Evolutionary conservation across 2,888 invertebrate genomes (phyloP).

Genomic region (Cosmia pyralina): DNA sequence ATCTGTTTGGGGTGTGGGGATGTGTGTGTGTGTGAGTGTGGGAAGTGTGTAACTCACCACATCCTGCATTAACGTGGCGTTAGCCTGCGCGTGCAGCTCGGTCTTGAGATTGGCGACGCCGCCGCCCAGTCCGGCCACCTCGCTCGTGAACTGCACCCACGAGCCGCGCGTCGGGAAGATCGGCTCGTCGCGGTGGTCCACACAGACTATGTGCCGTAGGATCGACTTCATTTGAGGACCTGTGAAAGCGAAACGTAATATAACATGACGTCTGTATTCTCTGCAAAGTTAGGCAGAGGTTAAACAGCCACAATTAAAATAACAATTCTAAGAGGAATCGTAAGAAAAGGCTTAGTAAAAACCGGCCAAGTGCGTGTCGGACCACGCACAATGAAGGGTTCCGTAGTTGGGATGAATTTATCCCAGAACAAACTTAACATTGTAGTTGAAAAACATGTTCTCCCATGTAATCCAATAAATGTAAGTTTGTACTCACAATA

Average conservation of each 20-base stretch:
- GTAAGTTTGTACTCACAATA: too few species aligned
- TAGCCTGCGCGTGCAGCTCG: constrained; percentile 89
- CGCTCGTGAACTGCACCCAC: constrained; percentile 48
- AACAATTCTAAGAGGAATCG: background rate
- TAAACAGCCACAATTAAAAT: background rate
- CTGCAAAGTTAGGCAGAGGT: background rate
- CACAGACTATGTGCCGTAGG: constrained; percentile 40
- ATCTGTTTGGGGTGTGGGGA: background rate
- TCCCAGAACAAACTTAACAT: too few species aligned
- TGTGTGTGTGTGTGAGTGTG: background rate
- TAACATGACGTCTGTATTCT: background rate
- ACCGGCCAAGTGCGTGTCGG: too few species aligned
- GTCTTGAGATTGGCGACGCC: constrained; percentile 97
- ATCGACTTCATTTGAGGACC: constrained; percentile 93
- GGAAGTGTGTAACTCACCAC: constrained; percentile 15
- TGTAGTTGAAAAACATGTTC: too few species aligned
- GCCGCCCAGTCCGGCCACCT: constrained; percentile 96
- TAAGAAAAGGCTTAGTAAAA: background rate
- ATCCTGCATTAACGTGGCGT: constrained; percentile 70
- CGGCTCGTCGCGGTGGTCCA: constrained; percentile 56
- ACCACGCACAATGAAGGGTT: too few species aligned
- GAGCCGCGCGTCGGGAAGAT: constrained; percentile 56
- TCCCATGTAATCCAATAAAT: too few species aligned
- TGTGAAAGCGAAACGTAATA: constrained; percentile 35
- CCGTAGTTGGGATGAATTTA: too few species aligned